Conservation (phyloP, 2,888 invertebrate species). For the Bruchidius siliquastri region DNA sequence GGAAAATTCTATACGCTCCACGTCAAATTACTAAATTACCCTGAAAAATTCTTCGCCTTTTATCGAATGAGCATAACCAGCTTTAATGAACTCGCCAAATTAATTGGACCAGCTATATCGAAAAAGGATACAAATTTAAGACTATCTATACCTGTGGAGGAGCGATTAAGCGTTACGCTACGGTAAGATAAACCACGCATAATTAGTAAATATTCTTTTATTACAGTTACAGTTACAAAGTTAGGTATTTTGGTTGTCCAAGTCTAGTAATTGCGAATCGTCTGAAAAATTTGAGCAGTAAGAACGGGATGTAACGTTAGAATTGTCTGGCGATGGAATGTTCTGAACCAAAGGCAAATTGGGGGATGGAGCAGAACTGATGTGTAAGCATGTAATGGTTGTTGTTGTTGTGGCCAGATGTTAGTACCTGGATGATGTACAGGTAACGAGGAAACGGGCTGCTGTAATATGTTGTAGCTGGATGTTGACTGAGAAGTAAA, state of each 20-base stretch:
- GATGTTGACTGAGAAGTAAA: conserved; percentile 2
- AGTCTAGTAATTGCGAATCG: conserved; percentile 1
- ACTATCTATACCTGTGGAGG: conserved; percentile 8
- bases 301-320: neutral
- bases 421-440: too few species aligned
- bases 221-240: conserved; percentile 5
- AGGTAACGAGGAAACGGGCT: neutral
- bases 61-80: conserved; percentile 12
- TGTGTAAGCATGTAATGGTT: too few species aligned
- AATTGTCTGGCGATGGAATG: neutral
- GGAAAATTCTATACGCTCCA: conserved; percentile 10
- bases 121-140: neutral
- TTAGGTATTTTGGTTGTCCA: neutral
- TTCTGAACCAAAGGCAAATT: too few species aligned
- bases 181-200: neutral
- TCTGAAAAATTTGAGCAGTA: neutral
- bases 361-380: too few species aligned
- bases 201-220: neutral
- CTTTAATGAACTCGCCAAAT: conserved; percentile 10
- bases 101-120: conserved; percentile 13
- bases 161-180: conserved; percentile 6
- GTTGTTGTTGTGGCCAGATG: too few species aligned
- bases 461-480: too few species aligned
- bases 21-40: conserved; percentile 9
- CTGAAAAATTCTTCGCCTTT: conserved; percentile 8